Conservation (phyloP, 2,113 vertebrate genomes). For the Capreolus pygargus region DNA sequence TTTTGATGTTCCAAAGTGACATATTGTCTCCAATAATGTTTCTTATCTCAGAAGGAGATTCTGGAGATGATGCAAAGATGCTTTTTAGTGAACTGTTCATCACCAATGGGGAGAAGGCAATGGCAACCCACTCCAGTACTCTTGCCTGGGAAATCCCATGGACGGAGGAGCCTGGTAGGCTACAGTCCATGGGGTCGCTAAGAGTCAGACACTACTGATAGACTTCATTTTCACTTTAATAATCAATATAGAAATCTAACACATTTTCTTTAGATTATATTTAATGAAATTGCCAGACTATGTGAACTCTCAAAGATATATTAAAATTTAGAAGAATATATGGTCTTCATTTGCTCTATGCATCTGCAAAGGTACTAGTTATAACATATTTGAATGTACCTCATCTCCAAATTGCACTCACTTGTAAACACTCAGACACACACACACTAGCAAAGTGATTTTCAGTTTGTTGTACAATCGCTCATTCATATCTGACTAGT, state of each 20-base stretch:
- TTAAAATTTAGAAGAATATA: not conserved
- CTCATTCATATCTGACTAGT: not conserved
- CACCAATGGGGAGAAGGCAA: no score
- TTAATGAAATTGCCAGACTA: not conserved
- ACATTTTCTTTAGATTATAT: not conserved
- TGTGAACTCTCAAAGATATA: not conserved
- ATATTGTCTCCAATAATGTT: no score
- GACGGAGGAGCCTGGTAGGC: no score
- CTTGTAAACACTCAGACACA: not conserved
- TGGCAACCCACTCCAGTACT: no score
- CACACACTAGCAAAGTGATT: not conserved
- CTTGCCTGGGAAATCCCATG: no score
- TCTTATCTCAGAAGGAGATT: no score
- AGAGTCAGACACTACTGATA: rapidly evolving
- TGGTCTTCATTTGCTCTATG: not conserved
- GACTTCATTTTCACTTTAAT: no score
- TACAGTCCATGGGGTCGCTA: no score
- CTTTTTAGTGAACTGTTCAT: no score
- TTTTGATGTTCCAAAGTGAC: no score
- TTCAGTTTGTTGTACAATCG: not conserved
- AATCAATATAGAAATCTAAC: not conserved
- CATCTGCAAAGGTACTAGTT: not conserved
- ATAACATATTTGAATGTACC: not conserved
- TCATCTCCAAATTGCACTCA: not conserved
- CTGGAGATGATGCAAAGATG: no score